These are phyloP conservation scores for Clarias laeviceps DNA, from an alignment of 2,797 vertebrate genomes.

Conservation along the genomic window DNA sequence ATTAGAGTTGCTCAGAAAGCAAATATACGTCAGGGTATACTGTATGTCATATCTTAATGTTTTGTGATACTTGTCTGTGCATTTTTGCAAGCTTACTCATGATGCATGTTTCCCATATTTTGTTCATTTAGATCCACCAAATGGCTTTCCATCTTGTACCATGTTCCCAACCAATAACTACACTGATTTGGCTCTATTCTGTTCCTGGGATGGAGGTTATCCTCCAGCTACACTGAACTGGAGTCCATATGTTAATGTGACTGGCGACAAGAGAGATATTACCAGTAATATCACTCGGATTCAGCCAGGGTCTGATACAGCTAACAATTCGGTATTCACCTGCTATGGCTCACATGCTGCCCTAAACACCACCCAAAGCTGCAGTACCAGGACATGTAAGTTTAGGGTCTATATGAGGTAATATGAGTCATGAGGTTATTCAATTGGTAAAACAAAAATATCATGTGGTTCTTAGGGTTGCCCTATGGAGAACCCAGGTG, in stretches of 20 bases:
- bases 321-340: conserved; percentile 77
- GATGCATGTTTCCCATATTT: not conserved
- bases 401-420: conserved; percentile 36
- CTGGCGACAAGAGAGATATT: conserved; percentile 46
- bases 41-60: not conserved
- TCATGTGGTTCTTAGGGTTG: conserved; percentile 69
- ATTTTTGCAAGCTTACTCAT: not conserved
- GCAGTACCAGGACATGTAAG: conserved; percentile 81
- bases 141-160: conserved; percentile 79
- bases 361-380: conserved; percentile 64
- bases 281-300: conserved; percentile 73
- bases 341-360: conserved; percentile 80
- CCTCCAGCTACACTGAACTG: conserved; percentile 79
- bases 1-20: not conserved
- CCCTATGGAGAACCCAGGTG: conserved; percentile 77
- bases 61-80: not conserved
- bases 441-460: not conserved
- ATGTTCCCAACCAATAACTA: conserved; percentile 76
- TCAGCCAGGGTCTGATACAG: conserved; percentile 61
- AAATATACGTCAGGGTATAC: not conserved
- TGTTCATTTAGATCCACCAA: conserved; percentile 80
- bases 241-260: conserved; percentile 65
- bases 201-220: conserved; percentile 83
- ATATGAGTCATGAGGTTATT: not conserved
- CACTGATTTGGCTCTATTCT: conserved; percentile 77